Base-by-base conservation (phyloP, 2,113 vertebrate species). In the Dinomys branickii region DNA sequence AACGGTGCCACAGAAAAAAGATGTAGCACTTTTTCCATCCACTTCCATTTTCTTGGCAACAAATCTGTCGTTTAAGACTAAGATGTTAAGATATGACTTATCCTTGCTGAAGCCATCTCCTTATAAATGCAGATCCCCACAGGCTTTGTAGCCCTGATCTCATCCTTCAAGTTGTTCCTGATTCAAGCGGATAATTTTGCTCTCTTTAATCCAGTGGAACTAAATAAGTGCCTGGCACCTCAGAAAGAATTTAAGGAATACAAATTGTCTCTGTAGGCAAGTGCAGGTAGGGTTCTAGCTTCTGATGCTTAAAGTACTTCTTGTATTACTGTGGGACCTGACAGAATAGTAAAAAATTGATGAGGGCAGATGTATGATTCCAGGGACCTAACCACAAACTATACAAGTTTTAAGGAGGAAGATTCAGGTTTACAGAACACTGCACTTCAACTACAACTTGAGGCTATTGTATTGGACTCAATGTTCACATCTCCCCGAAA, bases 111-210 rank as follows among this genome's bases (percentile, higher is more conserved):
- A 97, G 90, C 96, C 26, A 73, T 71, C 95, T 97, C 94, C 93
- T 95, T 65, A 87, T 88, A 82, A 89, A 97, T 61, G 89, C 97
- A 89, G 73, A 93, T 97, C 97, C 91, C 93, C 95, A 84, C 82
- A 96, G 95, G 89, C 88, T 90, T 92, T 94, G 67, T 0, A 75
- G 12, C 85, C 94, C 96, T 96, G 91, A 97, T 89, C 95, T 93
- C 80, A 89, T 59, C 94, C 97, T 93, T 93, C 71, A 90, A 98
- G 96, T 6, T 81, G 90, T 93, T 98, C 94, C 0, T n/a, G 93
- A 98, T 95, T 81, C 97, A 71, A 67, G 95, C 75, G 97, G 98
- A 91, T 96, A 83, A 97, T 97, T 98, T 95, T 96, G 88, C 88
- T 56, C 93, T 97, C 92, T 92, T 92, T 98, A 97, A 98, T 96